Percentiles rank a stretch among this genome's conserved stretches.
phyloP scores from a whole-genome alignment of 2,797 vertebrate species.

The Tadarida brasiliensis region DNA sequence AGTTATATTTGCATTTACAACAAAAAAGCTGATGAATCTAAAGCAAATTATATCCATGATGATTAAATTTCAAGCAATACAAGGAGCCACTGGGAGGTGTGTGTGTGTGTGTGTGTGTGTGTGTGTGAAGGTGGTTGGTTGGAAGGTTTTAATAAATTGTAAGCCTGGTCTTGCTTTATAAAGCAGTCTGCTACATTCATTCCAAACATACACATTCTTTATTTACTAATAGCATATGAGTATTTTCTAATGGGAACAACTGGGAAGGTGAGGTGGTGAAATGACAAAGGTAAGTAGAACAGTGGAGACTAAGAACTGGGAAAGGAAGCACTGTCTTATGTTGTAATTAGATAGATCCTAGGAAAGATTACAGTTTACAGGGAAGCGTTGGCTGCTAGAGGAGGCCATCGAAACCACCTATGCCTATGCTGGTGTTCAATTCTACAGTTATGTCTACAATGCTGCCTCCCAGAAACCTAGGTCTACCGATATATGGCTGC shows the following conservation, averaged over 20 bases:
- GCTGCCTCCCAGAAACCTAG: neutral
- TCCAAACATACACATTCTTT: neutral
- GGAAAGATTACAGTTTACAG: neutral
- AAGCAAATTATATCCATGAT: neutral
- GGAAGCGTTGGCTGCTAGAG: neutral
- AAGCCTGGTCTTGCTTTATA: slow-evolving; percentile 18
- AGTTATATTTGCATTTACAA: slow-evolving; percentile 53
- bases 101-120: neutral
- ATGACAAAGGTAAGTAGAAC: neutral
- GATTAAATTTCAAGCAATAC: slow-evolving; percentile 46
- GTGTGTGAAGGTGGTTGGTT: neutral
- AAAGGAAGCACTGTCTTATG: neutral
- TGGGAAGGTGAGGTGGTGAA: neutral
- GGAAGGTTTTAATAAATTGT: slow-evolving; percentile 2
- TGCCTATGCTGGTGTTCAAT: neutral
- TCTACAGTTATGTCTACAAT: neutral
- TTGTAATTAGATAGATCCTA: neutral
- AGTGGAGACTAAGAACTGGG: neutral
- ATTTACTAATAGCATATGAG: neutral
- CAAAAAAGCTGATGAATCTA: slow-evolving; percentile 6
- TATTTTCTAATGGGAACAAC: slow-evolving; percentile 30
- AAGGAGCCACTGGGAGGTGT: neutral
- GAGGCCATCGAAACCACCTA: neutral
- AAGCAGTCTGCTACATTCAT: neutral
- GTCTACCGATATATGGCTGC: neutral